phyloP scores from a whole-genome alignment of 64 coral and sea anemone species.

The Pachyseris speciosa region DNA sequence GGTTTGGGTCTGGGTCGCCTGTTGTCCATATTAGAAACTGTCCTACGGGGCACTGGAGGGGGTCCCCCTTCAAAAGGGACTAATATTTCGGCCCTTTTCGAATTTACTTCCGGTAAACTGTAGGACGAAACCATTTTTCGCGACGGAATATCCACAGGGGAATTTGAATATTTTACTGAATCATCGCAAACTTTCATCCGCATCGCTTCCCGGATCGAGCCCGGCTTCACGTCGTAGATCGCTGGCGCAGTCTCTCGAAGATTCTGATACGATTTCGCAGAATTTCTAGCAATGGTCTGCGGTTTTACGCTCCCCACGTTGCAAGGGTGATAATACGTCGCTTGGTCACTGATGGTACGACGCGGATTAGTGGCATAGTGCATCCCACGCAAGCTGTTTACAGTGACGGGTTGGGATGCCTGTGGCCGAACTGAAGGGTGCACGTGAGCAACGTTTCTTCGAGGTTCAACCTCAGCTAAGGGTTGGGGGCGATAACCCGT shows the following conservation, averaged over 20 bases:
- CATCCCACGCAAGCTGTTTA: slow-evolving; percentile 62
- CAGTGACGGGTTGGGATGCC: slow-evolving; percentile 47
- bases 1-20: slow-evolving; percentile 57
- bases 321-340: background rate
- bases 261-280: slow-evolving; percentile 6
- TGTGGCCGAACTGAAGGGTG: slow-evolving; percentile 27
- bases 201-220: background rate
- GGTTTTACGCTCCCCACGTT: background rate
- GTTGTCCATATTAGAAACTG: slow-evolving; percentile 7
- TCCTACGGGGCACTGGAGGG: slow-evolving; percentile 20
- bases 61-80: slow-evolving; percentile 20
- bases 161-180: slow-evolving; percentile 6
- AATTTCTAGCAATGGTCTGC: background rate
- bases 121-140: slow-evolving; percentile 18
- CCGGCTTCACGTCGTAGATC: slow-evolving; percentile 22
- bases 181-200: background rate
- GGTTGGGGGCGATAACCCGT: slow-evolving; percentile 9
- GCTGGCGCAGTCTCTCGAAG: background rate
- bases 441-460: slow-evolving; percentile 16
- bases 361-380: slow-evolving; percentile 44
- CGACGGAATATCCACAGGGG: background rate
- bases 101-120: slow-evolving; percentile 50
- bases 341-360: background rate
- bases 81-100: slow-evolving; percentile 39
- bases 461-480: slow-evolving; percentile 3